These are phyloP conservation scores for Drosophila engyochracea DNA, from an alignment of 2,888 invertebrate species.

Conservation along the genomic window DNA sequence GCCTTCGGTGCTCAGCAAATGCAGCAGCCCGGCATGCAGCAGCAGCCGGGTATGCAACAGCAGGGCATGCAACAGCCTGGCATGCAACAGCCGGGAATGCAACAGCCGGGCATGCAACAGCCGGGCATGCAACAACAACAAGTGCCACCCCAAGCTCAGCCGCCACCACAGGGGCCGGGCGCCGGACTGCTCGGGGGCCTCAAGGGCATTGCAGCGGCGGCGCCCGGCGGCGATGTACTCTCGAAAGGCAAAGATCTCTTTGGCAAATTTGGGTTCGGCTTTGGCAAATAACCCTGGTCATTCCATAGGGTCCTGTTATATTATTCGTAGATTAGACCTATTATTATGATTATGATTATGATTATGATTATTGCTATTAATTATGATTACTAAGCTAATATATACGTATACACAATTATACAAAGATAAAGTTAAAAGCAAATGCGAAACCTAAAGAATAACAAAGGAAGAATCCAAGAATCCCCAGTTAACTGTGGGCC, in stretches of 20 bases:
- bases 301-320: constrained; percentile 83
- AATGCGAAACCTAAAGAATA: constrained; percentile 20
- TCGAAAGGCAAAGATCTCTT: constrained; percentile 97
- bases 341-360: constrained; percentile 73
- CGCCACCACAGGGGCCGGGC: constrained; percentile 87
- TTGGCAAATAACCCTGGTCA: constrained; percentile 89
- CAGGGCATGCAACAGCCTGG: constrained; percentile 75
- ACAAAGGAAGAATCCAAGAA: constrained; percentile 16
- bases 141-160: constrained; percentile 84
- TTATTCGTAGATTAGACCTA: constrained; percentile 82
- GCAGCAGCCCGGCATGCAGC: constrained; percentile 61
- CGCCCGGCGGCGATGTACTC: constrained; percentile 94
- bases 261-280: constrained; percentile 93
- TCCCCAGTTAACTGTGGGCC: constrained; percentile 15
- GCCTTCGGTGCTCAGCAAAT: constrained; percentile 84
- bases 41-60: constrained; percentile 50
- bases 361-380: constrained; percentile 71
- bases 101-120: constrained; percentile 54
- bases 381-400: constrained; percentile 76
- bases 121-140: constrained; percentile 84
- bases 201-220: constrained; percentile 94
- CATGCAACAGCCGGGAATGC: constrained; percentile 57
- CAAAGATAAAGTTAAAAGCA: constrained; percentile 30
- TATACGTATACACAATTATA: constrained; percentile 45
- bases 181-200: constrained; percentile 96